A percentile compares a stretch with the other conserved stretches of the same genome.
Evolutionary conservation across 1,140 invertebrate species (phyloP).

Genomic region (Homalodisca vitripennis): DNA sequence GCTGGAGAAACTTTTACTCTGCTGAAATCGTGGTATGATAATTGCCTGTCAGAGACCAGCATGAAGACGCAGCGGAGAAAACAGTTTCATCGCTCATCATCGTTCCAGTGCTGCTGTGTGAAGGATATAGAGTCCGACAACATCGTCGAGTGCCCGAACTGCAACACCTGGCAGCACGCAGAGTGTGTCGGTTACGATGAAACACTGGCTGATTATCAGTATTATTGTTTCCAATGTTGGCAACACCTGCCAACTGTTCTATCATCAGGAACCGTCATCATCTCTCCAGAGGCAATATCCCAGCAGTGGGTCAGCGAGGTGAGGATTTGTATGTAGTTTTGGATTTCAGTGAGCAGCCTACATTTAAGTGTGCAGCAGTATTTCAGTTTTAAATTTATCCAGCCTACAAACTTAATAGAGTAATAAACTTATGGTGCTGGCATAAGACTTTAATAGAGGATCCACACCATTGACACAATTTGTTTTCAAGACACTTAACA

Average conservation of each 20-base stretch:
- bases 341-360: no score
- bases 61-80: neutral
- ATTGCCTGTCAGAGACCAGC: neutral
- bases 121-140: slow-evolving; percentile 42
- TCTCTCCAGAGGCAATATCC: slow-evolving; percentile 66
- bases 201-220: slow-evolving; percentile 39
- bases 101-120: slow-evolving; percentile 20
- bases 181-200: slow-evolving; percentile 59
- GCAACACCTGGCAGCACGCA: slow-evolving; percentile 59
- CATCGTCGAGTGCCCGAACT: slow-evolving; percentile 53
- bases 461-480: no score
- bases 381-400: no score
- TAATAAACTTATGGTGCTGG: no score
- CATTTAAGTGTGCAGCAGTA: neutral
- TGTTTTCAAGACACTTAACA: no score
- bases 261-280: slow-evolving; percentile 67
- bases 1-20: neutral
- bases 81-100: neutral
- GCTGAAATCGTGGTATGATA: neutral
- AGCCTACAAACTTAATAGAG: no score
- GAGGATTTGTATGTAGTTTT: no score
- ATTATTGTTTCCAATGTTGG: slow-evolving; percentile 65
- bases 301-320: slow-evolving; percentile 72
- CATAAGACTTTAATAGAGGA: no score
- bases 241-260: slow-evolving; percentile 50